A percentile compares a stretch with the other conserved stretches of the same genome.
Conservation (phyloP, 2,113 vertebrate species). For the Empidonax alnorum region DNA sequence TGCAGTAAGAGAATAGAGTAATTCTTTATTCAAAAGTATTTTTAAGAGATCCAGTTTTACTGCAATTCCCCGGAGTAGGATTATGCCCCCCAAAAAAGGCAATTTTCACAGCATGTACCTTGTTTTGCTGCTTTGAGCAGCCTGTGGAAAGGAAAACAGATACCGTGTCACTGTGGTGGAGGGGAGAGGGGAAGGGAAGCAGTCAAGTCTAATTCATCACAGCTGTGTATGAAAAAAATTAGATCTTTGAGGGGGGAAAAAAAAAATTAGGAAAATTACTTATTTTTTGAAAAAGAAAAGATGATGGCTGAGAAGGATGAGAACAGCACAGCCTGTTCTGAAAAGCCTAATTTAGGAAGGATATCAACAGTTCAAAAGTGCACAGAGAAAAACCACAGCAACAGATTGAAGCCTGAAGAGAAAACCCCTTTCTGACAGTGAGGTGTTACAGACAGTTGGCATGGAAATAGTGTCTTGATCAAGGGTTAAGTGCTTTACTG, state of each 20-base stretch:
- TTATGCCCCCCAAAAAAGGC: not conserved
- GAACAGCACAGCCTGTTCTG: conserved; percentile 52
- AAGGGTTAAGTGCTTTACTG: not conserved
- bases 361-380: conserved; percentile 19
- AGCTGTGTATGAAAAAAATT: conserved; percentile 37
- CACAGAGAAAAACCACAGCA: not conserved
- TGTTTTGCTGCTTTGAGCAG: conserved; percentile 30
- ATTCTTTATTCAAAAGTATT: not conserved
- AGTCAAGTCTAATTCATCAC: conserved; percentile 45
- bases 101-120: conserved; percentile 1
- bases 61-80: not conserved
- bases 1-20: not conserved
- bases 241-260: not conserved
- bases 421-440: not conserved
- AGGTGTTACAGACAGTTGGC: not conserved
- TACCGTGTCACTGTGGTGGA: not conserved
- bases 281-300: not conserved
- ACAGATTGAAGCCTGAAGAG: not conserved
- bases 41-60: not conserved
- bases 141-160: conserved; percentile 21
- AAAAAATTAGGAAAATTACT: not conserved
- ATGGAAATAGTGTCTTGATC: not conserved
- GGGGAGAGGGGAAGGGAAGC: not conserved
- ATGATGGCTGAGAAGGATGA: not conserved
- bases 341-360: not conserved